Percentiles rank a stretch among this genome's conserved stretches.
Evolutionary conservation across 2,797 vertebrate genomes (phyloP).

Genomic region (Melanogrammus aeglefinus): DNA sequence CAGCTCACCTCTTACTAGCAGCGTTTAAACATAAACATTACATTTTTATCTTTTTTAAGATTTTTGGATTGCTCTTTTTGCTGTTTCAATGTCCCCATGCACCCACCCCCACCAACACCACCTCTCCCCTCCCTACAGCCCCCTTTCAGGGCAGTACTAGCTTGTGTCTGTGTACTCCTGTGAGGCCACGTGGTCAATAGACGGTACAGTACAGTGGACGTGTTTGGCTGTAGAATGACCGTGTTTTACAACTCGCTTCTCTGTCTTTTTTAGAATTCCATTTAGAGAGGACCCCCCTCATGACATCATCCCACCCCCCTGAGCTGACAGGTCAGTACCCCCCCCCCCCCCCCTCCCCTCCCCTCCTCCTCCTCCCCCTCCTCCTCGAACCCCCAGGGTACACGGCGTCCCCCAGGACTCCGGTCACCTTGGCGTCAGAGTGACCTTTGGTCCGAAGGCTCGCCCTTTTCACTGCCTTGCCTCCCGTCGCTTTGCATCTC

Average conservation of each 20-base stretch:
- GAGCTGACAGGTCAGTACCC: conserved; percentile 95
- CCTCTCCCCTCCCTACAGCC: conserved; percentile 31
- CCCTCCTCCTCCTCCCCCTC: background rate
- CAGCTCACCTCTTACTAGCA: background rate
- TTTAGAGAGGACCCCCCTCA: conserved; percentile 98
- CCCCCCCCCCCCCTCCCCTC: conserved; percentile 46
- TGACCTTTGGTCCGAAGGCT: background rate
- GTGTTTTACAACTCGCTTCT: conserved; percentile 77
- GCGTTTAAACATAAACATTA: background rate
- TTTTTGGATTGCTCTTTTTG: no score
- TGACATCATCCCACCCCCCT: conserved; percentile 92
- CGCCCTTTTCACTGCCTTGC: background rate
- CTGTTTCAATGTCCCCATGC: background rate
- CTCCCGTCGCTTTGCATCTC: background rate
- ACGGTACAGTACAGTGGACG: background rate
- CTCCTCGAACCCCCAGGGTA: background rate
- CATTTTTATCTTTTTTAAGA: no score
- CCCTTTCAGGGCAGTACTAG: conserved; percentile 47
- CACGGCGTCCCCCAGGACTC: background rate
- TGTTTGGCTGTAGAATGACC: conserved; percentile 28
- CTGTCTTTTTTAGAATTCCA: conserved; percentile 95
- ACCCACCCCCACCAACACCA: conserved; percentile 17
- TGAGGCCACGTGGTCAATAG: conserved; percentile 25
- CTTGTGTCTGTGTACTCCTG: conserved; percentile 27
- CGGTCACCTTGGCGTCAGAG: background rate